A percentile compares a stretch with the other conserved stretches of the same genome.
Conservation (phyloP, 2,888 invertebrate genomes). For the Cosmopolites sordidus region DNA sequence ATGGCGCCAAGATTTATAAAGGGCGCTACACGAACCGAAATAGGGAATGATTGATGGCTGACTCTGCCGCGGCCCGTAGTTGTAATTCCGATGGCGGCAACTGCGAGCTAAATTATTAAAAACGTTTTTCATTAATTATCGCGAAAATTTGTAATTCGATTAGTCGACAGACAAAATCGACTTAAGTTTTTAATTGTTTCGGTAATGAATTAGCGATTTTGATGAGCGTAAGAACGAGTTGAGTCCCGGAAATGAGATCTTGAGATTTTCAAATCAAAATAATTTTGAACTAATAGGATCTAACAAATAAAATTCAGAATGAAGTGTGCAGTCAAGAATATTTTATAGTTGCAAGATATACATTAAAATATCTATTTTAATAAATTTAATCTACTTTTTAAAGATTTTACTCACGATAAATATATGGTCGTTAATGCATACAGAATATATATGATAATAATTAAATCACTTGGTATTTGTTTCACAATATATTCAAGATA, state of each 20-base stretch:
- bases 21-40: background rate
- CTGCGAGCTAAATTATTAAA: slow-evolving; percentile 1
- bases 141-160: background rate
- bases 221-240: background rate
- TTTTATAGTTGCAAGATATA: too few relatives aligned
- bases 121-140: slow-evolving; percentile 2
- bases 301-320: too few relatives aligned
- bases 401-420: too few relatives aligned
- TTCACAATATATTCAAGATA: too few relatives aligned
- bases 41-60: background rate
- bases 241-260: background rate
- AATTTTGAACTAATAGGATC: too few relatives aligned
- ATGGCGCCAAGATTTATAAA: slow-evolving; percentile 16
- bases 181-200: background rate
- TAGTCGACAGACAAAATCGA: background rate
- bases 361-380: too few relatives aligned
- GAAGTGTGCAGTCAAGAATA: too few relatives aligned
- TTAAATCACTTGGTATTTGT: too few relatives aligned
- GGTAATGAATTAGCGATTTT: background rate
- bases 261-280: too few relatives aligned
- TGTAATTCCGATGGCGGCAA: background rate
- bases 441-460: too few relatives aligned
- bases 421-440: too few relatives aligned
- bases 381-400: too few relatives aligned
- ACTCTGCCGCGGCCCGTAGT: background rate